Evolutionary conservation across 2,113 vertebrate species (phyloP), one percentile per base, ranked within the genome.

Genomic region (Neodon shergylaensis): DNA sequence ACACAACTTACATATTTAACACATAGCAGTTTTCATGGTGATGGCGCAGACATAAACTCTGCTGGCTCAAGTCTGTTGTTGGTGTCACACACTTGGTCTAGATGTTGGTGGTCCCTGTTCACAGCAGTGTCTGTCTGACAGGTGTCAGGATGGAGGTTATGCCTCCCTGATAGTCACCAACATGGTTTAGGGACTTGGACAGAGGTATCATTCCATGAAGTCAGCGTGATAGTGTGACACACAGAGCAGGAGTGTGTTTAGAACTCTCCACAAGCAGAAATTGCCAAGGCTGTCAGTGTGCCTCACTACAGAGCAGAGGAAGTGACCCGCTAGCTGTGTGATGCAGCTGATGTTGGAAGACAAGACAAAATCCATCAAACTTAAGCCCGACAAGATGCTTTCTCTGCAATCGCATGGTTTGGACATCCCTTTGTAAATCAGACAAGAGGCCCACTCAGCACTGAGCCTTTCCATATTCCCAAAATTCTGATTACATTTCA

Each of bases 391-490:
- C 11, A 21, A 7, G 42, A 33, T 39, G 7, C 49, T 58, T 73
- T 44, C 70, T 58, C 36, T 28, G 21, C 7, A 19, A 11, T 76
- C 70, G 5, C 7, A 10, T n/a, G 31, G 61, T 10, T 5, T 11
- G 61, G 21, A 5, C 3, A 0, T 39, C 31, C 33, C 33, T 79
- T 68, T 66, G 74, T 39, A 39, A 68, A 9, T 19, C 68, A 9
- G 5, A 33, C 72, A 42, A 42, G 68, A 7, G 31, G 49, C 2
- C 33, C 6, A 5, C 2, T 0, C 44, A 70, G 7, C 28, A 3
- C 31, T 2, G 10, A 6, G 22, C 26, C 49, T 44, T 63, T 4
- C 31, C 24, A 39, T 22, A 21, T 28, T 42, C 73, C 54, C 66
- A 47, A 42, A 14, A 24, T 47, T 36, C 8, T 5, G 5, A 22